phyloP scores from a whole-genome alignment of 2,113 vertebrate species.

The Sclerurus mexicanus region DNA sequence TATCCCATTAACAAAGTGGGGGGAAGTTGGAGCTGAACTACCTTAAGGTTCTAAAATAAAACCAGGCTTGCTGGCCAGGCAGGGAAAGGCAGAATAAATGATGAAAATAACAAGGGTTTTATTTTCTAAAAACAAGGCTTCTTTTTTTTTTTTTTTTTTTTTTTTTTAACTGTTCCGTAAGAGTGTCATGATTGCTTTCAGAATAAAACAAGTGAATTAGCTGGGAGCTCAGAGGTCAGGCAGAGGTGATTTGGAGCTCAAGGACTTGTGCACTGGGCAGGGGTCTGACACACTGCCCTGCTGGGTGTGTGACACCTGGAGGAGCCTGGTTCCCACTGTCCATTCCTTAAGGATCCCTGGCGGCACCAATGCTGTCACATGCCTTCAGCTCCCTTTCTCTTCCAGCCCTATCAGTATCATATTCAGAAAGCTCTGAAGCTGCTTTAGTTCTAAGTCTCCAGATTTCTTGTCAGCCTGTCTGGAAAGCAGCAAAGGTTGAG shows the following conservation, averaged over 20 bases:
- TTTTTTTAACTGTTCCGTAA: neutral
- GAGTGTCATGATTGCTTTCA: neutral
- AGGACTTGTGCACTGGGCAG: neutral
- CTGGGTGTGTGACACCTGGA: neutral
- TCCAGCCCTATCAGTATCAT: neutral
- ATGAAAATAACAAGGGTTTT: neutral
- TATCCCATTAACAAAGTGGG: neutral
- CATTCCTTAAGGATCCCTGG: neutral
- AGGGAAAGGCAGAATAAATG: neutral
- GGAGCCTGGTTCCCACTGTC: neutral
- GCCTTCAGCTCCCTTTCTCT: neutral
- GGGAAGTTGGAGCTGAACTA: neutral
- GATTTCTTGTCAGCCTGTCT: constrained; percentile 43
- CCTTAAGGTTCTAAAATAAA: neutral
- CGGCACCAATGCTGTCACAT: neutral
- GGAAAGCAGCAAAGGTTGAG: constrained; percentile 32
- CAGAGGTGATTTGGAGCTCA: neutral
- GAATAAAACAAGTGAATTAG: neutral
- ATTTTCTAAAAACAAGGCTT: neutral
- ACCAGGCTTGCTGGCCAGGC: neutral
- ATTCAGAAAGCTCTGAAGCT: constrained; percentile 13
- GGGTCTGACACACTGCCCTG: neutral
- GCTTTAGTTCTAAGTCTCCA: constrained; percentile 28
- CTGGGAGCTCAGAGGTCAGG: neutral
- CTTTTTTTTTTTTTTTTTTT: neutral